Conservation (phyloP, 1,140 invertebrate species). For the Sitophilus oryzae region DNA sequence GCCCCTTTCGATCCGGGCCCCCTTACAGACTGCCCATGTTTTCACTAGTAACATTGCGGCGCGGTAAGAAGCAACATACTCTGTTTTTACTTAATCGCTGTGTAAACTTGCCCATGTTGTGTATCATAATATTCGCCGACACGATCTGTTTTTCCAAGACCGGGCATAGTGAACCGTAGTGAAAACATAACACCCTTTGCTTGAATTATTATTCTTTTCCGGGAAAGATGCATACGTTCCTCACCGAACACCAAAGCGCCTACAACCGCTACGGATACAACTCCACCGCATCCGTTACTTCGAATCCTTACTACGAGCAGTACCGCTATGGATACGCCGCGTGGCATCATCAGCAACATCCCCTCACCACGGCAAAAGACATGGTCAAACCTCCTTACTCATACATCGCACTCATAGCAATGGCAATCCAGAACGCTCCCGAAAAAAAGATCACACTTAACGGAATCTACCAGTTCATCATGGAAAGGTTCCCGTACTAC, state of each 20-base stretch:
- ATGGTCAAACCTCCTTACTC: conserved; percentile 97
- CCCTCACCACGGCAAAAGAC: conserved; percentile 64
- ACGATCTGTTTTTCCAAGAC: conserved; percentile 44
- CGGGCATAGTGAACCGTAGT: conserved; percentile 35
- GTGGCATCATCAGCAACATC: conserved; percentile 61
- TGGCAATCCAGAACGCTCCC: conserved; percentile 92
- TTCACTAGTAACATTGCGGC: conserved; percentile 47
- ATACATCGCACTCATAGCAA: conserved; percentile 96
- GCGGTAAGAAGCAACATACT: conserved; percentile 41
- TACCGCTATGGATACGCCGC: conserved; percentile 69
- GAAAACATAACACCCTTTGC: conserved; percentile 38
- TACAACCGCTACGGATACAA: conserved; percentile 48
- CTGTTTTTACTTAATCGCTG: conserved; percentile 47
- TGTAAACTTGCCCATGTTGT: conserved; percentile 46
- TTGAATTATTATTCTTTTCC: conserved; percentile 31
- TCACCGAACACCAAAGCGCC: conserved; percentile 76
- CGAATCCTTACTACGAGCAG: conserved; percentile 61
- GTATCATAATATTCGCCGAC: conserved; percentile 47
- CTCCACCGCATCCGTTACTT: conserved; percentile 42
- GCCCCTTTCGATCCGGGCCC: conserved; percentile 20
- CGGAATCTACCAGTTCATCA: conserved; percentile 98
- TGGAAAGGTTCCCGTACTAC: conserved; percentile 96
- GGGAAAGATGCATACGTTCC: conserved; percentile 74
- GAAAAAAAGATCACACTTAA: conserved; percentile 94
- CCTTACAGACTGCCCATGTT: conserved; percentile 36